Evolutionary conservation across 2,888 invertebrate species (phyloP).

Genomic region (Ophioninae sp.): DNA sequence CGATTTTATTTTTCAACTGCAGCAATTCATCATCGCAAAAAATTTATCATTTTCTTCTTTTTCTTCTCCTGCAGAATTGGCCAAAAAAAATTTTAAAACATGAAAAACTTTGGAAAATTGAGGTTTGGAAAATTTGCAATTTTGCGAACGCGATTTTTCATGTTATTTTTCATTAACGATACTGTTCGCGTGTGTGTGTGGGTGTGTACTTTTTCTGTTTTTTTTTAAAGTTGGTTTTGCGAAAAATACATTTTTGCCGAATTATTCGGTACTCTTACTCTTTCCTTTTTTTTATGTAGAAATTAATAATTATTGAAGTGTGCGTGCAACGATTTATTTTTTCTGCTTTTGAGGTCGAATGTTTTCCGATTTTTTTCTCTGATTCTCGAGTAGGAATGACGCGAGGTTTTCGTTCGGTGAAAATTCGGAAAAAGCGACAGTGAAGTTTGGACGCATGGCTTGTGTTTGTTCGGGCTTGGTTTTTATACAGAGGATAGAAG

Average conservation of each 20-base stretch:
- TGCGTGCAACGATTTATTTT: conserved; percentile 4
- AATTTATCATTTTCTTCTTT: background rate
- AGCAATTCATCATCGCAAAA: background rate
- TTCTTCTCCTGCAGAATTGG: too few species aligned
- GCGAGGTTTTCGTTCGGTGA: background rate
- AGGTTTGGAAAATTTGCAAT: conserved; percentile 1
- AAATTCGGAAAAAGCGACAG: background rate
- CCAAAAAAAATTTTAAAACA: background rate
- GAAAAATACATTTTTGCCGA: conserved; percentile 2
- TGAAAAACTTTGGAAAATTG: background rate
- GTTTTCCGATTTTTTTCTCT: too few species aligned
- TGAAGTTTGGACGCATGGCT: conserved; percentile 14
- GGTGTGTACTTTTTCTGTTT: background rate
- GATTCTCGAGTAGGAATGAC: too few species aligned
- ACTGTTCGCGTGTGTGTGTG: background rate
- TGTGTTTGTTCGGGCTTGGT: background rate
- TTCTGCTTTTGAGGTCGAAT: background rate
- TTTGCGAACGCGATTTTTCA: background rate
- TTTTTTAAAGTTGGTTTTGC: background rate
- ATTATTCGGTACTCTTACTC: background rate
- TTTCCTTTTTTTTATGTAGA: background rate
- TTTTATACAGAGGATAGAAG: background rate
- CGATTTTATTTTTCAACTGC: conserved; percentile 1
- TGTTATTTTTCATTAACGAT: background rate
- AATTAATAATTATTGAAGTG: background rate